Evolutionary conservation across 1,140 invertebrate species (phyloP), one percentile per base, ranked within the genome.

Genomic region (Pseudomyrmex gracilis): DNA sequence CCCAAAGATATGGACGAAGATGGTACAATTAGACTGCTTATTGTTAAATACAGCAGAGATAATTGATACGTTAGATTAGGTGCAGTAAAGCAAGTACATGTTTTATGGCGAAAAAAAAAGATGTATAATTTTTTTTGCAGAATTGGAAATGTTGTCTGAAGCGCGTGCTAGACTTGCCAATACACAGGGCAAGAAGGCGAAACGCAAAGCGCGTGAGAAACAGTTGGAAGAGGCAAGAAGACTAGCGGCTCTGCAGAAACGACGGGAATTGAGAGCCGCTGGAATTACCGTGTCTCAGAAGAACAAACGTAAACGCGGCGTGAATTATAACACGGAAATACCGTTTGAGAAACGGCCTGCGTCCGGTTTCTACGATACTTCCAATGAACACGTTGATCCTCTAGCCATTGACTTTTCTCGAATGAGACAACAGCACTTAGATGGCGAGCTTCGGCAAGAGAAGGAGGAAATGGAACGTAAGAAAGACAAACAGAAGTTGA

Each of bases 1-100:
- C 99, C 99, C n/a, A 99, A 99, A 90, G 99, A 99, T 92, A 99
- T 99, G 99, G 99, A 99, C 95, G 99, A 99, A 96, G 99, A 99
- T 96, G 98, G 97, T 98, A 93, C 86, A 77, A 61, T 67, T 13
- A 51, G 17, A n/a, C n/a, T 51, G 9, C 13, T 58, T 64, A 8
- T 20, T 63, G 13, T 66, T 66, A 60, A 13, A 80, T 2, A 58
- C n/a, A 57, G 13, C 17, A 57, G n/a, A 57, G 3, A 57, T 57
- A 57, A 13, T 51, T 51, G 13, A 12, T 51, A n/a, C n/a, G n/a
- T n/a, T n/a, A n/a, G n/a, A n/a, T n/a, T n/a, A 51, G 9, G 1
- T 12, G 13, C 8, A 51, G 13, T 51, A 51, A 13, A 51, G 7
- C 7, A 34, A 51, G 13, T 51, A 13, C 0, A 51, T 51, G 2